Conservation (phyloP, 2,888 invertebrate genomes). For the Adelognathus sp. region DNA sequence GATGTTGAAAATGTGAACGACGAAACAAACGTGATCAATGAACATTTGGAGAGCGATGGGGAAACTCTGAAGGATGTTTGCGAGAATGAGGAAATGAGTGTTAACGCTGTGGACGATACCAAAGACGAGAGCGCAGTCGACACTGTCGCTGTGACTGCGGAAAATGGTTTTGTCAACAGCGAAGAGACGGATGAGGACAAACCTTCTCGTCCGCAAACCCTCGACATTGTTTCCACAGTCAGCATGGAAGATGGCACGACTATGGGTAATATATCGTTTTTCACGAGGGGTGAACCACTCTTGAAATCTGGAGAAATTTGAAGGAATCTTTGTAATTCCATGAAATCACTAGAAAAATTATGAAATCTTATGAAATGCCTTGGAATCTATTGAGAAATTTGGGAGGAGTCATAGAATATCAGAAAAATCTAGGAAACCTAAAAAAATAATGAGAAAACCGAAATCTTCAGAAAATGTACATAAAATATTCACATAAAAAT, state of each 20-base stretch:
- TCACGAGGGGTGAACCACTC: no score
- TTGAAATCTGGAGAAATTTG: no score
- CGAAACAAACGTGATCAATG: neutral
- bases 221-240: slow-evolving; percentile 74
- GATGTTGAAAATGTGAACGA: neutral
- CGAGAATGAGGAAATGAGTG: neutral
- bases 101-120: neutral
- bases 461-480: no score
- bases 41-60: neutral
- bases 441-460: no score
- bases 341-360: no score
- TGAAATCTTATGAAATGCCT: no score
- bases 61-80: neutral
- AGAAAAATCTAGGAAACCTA: no score
- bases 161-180: slow-evolving; percentile 55
- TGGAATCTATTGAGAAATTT: no score
- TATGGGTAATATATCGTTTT: slow-evolving; percentile 66
- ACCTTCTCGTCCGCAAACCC: slow-evolving; percentile 75
- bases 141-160: slow-evolving; percentile 10
- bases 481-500: no score
- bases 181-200: slow-evolving; percentile 64
- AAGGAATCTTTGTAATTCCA: no score
- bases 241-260: slow-evolving; percentile 66
- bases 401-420: no score
- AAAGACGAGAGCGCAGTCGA: slow-evolving; percentile 7